Base-by-base conservation (phyloP, 2,888 invertebrate genomes). In the Alcis repandata region DNA sequence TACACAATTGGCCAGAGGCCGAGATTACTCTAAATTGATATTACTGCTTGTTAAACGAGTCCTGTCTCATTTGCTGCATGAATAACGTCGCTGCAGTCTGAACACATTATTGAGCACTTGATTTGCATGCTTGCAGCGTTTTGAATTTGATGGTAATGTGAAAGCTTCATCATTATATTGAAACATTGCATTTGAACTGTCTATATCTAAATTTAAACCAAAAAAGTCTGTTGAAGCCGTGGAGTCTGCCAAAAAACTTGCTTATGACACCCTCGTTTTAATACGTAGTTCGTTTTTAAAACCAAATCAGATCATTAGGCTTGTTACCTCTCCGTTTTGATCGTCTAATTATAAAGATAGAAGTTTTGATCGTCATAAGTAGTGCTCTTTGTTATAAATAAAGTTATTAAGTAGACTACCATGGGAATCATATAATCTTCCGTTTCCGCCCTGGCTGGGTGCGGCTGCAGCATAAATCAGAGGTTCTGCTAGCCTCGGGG, bases 21-120 rank as follows among this genome's bases (percentile, higher is more conserved):
- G 79, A 80, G 80, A 83, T 85, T 84, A 78, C 78, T 75, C 74
- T 79, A 74, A 83, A 83, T 80, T 82, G 81, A 79, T 82, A 79
- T 75, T 70, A 76, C 73, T 74, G 73, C 71, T 74, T 71, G 72
- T 69, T 73, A 72, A 76, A 73, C 77, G 72, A 65, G 69, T 63
- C 71, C 69, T 71, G 72, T 69, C 67, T 71, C 68, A 69, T 71
- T 73, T 73, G 67, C 67, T 56, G 70, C 64, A 62, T 73, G 73
- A 73, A 59, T 70, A 62, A 69, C 67, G 60, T 58, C 38, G 58
- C 51, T 59, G 60, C 59, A 63, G 51, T 68, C 63, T 45, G 63
- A 52, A 66, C 56, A 56, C 59, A 57, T 66, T 63, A 64, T 65
- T 67, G 60, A 56, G 61, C 46, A 52, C 59, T 63, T 57, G 36